A percentile compares a stretch with the other conserved stretches of the same genome.
Conservation (phyloP, 2,888 invertebrate genomes). For the Ichneumon xanthorius region DNA sequence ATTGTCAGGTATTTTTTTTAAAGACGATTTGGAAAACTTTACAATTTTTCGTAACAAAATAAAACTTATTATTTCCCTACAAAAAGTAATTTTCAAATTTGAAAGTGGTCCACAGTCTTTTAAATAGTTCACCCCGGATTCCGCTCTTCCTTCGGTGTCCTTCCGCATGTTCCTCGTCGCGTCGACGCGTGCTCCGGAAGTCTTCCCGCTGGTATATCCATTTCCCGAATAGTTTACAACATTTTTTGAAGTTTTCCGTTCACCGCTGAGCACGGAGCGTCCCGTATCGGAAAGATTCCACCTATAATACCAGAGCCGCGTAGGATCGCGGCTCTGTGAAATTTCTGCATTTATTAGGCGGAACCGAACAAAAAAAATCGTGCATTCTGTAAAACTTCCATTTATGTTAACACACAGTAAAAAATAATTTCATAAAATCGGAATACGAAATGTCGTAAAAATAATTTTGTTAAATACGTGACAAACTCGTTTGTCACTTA, state of each 20-base stretch:
- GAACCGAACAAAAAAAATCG: constrained; percentile 35
- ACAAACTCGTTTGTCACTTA: too few relatives aligned
- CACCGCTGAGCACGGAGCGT: background rate
- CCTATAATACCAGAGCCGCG: background rate
- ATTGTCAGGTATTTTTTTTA: too few relatives aligned
- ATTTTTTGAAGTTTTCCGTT: constrained; percentile 29
- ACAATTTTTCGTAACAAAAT: too few relatives aligned
- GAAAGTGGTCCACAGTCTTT: background rate
- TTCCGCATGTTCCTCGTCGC: constrained; percentile 2
- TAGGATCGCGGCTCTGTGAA: constrained; percentile 13
- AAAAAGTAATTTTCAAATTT: too few relatives aligned
- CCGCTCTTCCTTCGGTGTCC: constrained; percentile 1
- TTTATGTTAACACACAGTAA: background rate
- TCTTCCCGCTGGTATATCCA: constrained; percentile 6
- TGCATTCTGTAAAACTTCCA: constrained; percentile 13
- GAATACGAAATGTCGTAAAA: too few relatives aligned
- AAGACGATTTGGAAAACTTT: too few relatives aligned
- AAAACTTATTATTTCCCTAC: too few relatives aligned
- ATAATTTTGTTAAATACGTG: too few relatives aligned
- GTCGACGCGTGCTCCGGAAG: constrained; percentile 2
- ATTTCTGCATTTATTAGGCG: constrained; percentile 47
- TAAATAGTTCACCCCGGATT: background rate
- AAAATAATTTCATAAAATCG: too few relatives aligned
- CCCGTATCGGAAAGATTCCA: constrained; percentile 42
- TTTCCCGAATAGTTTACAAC: constrained; percentile 30